These are phyloP conservation scores for Xanthorhoe designata DNA, from an alignment of 2,888 invertebrate genomes.

Conservation along the genomic window DNA sequence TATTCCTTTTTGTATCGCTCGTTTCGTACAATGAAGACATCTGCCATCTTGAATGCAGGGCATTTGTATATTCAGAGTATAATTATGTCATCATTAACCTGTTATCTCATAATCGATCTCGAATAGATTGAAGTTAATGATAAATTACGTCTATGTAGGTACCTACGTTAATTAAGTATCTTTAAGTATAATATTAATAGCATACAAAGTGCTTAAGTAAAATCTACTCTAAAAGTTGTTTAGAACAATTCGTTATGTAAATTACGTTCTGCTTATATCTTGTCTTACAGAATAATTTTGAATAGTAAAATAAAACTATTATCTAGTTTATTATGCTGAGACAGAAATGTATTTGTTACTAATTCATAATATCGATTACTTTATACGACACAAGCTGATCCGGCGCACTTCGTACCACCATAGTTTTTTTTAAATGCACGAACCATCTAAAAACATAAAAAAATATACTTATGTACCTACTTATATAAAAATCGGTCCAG, in stretches of 20 bases:
- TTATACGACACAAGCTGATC: no score
- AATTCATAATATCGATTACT: no score
- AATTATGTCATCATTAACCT: slow-evolving; percentile 43
- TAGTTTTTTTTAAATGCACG: no score
- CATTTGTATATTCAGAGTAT: slow-evolving; percentile 33
- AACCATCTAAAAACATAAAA: no score
- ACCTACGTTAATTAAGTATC: not conserved
- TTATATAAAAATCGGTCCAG: no score
- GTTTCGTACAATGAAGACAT: slow-evolving; percentile 64
- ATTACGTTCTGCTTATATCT: not conserved
- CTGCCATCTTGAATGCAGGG: slow-evolving; percentile 54
- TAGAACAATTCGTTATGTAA: not conserved
- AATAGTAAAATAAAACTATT: not conserved
- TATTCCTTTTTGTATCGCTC: slow-evolving; percentile 60
- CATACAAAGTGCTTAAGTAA: slow-evolving; percentile 1
- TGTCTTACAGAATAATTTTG: not conserved
- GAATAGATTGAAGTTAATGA: not conserved
- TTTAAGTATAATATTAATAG: not conserved
- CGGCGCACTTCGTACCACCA: no score
- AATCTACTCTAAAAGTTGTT: slow-evolving; percentile 1
- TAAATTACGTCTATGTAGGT: not conserved
- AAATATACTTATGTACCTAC: no score
- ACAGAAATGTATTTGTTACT: not conserved
- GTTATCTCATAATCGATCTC: slow-evolving; percentile 30
- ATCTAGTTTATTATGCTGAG: not conserved